A percentile compares a stretch with the other conserved stretches of the same genome.
These are phyloP conservation scores for Bubalus kerabau DNA, from an alignment of 2,113 vertebrate genomes.

Conservation along the genomic window DNA sequence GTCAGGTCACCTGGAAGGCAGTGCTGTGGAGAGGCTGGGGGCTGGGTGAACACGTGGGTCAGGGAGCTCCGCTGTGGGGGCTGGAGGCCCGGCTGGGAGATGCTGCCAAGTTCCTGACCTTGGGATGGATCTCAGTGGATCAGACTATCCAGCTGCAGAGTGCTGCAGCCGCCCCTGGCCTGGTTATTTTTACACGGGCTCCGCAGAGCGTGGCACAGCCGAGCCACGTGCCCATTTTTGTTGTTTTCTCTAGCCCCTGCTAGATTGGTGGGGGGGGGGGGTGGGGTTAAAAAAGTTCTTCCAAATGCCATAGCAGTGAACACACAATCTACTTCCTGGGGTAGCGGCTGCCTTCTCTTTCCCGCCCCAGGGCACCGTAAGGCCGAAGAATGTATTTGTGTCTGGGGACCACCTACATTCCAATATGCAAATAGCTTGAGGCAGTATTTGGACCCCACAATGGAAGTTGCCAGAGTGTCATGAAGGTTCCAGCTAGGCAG, in stretches of 20 bases:
- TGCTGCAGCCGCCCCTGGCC: not conserved
- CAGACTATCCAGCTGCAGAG: not conserved
- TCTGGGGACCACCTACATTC: not conserved
- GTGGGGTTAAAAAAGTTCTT: not conserved
- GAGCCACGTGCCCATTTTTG: rapidly evolving
- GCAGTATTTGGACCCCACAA: no score
- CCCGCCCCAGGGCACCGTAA: not conserved
- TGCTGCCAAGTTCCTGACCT: not conserved
- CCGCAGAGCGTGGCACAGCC: not conserved
- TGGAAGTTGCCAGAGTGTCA: not conserved
- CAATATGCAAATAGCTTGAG: not conserved
- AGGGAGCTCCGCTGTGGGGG: not conserved
- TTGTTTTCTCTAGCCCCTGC: not conserved
- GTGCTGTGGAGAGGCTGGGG: not conserved
- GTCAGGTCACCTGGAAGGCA: not conserved
- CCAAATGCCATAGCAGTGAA: not conserved
- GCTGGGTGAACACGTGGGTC: not conserved
- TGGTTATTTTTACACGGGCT: not conserved
- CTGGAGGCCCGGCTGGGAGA: not conserved
- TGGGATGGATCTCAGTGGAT: not conserved
- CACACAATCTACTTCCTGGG: not conserved
- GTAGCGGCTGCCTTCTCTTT: not conserved
- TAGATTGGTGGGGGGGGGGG: not conserved
- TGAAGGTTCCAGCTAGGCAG: not conserved
- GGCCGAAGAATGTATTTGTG: not conserved